Base-by-base conservation (phyloP, 2,113 vertebrate genomes). In the Perca fluviatilis region DNA sequence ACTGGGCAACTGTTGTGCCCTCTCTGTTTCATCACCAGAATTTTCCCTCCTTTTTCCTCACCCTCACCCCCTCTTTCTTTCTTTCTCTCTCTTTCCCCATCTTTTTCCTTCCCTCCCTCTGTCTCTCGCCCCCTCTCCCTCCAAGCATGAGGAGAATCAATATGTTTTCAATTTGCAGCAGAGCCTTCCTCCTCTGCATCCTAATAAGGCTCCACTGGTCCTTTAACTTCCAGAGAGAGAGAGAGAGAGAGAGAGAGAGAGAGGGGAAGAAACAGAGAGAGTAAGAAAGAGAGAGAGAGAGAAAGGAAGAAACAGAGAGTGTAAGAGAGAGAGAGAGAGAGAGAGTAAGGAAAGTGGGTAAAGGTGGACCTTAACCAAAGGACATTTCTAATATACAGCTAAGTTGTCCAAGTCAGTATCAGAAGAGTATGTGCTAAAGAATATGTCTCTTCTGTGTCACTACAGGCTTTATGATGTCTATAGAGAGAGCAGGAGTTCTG, bases 141-240 rank as follows among this genome's bases (percentile, higher is more conserved):
- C 74, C 66, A 79, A 91, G 89, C 92, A 89, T 89, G 86, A 91
- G 92, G 79, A 90, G 89, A 91, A 92, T 90, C 88, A 89, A 93
- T 94, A 94, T 93, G 89, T 88, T 92, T 91, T 87, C 90, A 94
- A 94, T 92, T 92, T 93, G 92, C 92, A 92, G 92, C 90, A 93
- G 91, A 92, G 93, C 87, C 84, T 84, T 91, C 86, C 91, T 93
- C 91, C 91, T 93, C 90, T 93, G 90, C 93, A 94, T 94, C 86
- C 88, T 91, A 93, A 94, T 94, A 78, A 92, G 86, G 60, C 80
- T 86, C 77, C 25, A 68, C 88, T 86, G 85, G 88, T 79, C 91
- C 88, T 92, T 93, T 92, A 89, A 89, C 85, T 88, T 89, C 76
- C 73, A 80, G 36, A 62, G 65, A 67, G 51, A 43, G 47, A 30